Evolutionary conservation across 2,888 invertebrate species (phyloP).

Genomic region (Apoda limacodes): DNA sequence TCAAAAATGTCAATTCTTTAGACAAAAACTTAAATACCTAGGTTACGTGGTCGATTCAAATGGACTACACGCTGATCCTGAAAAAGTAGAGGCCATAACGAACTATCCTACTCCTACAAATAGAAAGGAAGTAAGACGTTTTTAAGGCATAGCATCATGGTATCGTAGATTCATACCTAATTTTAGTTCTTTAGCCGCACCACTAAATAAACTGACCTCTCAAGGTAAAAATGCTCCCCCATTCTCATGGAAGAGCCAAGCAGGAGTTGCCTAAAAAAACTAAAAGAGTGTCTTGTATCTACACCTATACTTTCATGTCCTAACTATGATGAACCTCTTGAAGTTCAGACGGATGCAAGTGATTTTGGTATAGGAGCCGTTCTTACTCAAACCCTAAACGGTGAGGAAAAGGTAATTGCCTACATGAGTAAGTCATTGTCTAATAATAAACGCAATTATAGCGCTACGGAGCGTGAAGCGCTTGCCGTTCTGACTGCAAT

Average conservation of each 20-base stretch:
- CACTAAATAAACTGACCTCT: constrained; percentile 19
- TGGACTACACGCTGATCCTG: constrained; percentile 23
- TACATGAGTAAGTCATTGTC: constrained; percentile 16
- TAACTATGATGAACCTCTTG: constrained; percentile 16
- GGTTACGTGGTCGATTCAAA: constrained; percentile 22
- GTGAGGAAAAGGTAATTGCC: constrained; percentile 15
- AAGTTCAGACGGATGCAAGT: constrained; percentile 19
- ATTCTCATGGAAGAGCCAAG: constrained; percentile 18
- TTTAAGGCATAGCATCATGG: constrained; percentile 21
- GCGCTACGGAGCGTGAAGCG: constrained; percentile 23
- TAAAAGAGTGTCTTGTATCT: constrained; percentile 14
- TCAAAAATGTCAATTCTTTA: constrained; percentile 17
- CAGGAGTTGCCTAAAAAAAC: constrained; percentile 11
- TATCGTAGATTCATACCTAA: constrained; percentile 21
- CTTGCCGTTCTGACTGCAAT: constrained; percentile 22
- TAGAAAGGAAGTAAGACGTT: constrained; percentile 19
- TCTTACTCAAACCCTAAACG: constrained; percentile 17
- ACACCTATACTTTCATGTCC: constrained; percentile 20
- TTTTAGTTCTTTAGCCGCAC: constrained; percentile 19
- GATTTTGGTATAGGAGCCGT: constrained; percentile 15
- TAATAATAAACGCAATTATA: constrained; percentile 20
- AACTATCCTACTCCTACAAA: constrained; percentile 19
- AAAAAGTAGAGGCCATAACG: constrained; percentile 20
- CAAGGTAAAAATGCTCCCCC: constrained; percentile 13
- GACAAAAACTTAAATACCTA: constrained; percentile 15